phyloP scores from a whole-genome alignment of 2,888 invertebrate genomes.

The Podotricha telesiphe region DNA sequence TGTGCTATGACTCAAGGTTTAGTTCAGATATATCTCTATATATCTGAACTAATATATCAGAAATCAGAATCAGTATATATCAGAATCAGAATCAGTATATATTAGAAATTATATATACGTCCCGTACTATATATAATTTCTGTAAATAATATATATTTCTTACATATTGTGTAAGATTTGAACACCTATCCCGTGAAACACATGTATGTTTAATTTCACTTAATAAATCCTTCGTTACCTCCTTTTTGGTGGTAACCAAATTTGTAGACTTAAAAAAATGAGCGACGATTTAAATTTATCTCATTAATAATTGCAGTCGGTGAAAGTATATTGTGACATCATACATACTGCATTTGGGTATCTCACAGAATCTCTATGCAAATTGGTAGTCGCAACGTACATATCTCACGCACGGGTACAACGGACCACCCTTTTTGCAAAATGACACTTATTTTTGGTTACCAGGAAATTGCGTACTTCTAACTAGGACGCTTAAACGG shows the following conservation, averaged over 20 bases:
- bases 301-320: neutral
- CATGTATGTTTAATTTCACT: neutral
- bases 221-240: neutral
- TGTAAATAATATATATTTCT: too few species aligned
- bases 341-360: conserved; percentile 1
- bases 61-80: too few species aligned
- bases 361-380: conserved; percentile 61
- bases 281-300: neutral
- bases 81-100: too few species aligned
- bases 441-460: conserved; percentile 75
- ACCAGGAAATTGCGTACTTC: conserved; percentile 73
- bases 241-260: neutral
- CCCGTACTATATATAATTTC: too few species aligned
- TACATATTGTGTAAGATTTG: too few species aligned
- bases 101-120: too few species aligned
- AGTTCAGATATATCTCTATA: neutral
- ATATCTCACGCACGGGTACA: conserved; percentile 56
- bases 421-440: conserved; percentile 66
- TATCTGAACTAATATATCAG: too few species aligned
- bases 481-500: conserved; percentile 61
- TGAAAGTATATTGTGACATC: conserved; percentile 5
- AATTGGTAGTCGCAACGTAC: conserved; percentile 65
- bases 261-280: neutral
- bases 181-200: too few species aligned
- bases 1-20: neutral